Evolutionary conservation across 2,888 invertebrate species (phyloP).

Genomic region (Caenorhabditis plicata): DNA sequence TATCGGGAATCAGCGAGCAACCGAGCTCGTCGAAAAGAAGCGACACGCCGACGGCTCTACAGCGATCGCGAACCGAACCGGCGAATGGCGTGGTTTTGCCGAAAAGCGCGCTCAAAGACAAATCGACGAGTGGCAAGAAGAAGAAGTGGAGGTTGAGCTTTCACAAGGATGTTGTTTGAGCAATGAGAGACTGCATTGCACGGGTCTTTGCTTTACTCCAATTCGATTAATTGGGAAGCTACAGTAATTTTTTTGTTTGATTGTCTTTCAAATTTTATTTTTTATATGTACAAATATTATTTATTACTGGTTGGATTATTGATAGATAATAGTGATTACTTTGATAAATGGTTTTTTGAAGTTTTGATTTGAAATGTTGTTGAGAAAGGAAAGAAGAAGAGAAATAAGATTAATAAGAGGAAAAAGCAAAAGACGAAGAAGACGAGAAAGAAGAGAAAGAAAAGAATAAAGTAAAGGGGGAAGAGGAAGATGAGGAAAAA

Average conservation of each 20-base stretch:
- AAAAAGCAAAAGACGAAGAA: constrained; percentile 2
- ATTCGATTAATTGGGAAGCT: background rate
- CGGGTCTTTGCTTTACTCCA: no score
- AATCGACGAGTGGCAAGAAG: constrained; percentile 39
- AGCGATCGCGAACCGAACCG: constrained; percentile 27
- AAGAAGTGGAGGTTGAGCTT: constrained; percentile 44
- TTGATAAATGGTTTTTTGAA: no score
- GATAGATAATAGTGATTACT: constrained; percentile 2
- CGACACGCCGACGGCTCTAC: constrained; percentile 22
- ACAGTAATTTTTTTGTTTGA: background rate
- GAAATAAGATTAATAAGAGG: constrained; percentile 3
- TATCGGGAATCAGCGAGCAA: constrained; percentile 7
- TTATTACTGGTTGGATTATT: no score
- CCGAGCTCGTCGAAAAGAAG: constrained; percentile 8
- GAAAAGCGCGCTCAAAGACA: constrained; percentile 40
- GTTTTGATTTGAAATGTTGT: no score
- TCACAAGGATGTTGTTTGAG: constrained; percentile 28
- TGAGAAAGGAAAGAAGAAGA: no score
- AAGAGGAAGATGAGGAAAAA: constrained; percentile 2
- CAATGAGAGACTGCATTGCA: no score
- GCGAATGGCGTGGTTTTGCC: constrained; percentile 22
- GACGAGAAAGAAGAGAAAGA: background rate
- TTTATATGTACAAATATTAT: no score
- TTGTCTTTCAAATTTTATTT: background rate
- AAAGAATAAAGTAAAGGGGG: constrained; percentile 11